Conservation (phyloP, 2,113 vertebrate species). For the Acanthisitta chloris region DNA sequence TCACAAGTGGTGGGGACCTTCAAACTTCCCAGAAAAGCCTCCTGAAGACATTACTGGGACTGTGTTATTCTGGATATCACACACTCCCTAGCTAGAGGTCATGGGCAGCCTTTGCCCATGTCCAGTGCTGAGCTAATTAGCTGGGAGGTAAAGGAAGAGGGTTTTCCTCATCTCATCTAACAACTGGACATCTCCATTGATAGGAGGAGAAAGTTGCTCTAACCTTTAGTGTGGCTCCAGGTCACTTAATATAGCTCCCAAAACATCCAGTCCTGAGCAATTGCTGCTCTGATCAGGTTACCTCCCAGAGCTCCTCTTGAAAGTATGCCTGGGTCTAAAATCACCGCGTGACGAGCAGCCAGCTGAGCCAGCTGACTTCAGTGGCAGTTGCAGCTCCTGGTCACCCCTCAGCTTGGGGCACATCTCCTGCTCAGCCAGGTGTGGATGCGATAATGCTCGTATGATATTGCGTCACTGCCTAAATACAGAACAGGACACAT, state of each 20-base stretch:
- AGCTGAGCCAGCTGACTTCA: not conserved
- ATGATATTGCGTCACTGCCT: not conserved
- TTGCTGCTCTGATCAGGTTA: not conserved
- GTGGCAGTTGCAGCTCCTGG: not conserved
- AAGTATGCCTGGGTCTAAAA: not conserved
- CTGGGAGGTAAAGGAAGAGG: not conserved
- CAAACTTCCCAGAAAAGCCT: not conserved
- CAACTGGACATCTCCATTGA: not conserved
- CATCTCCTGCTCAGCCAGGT: not conserved
- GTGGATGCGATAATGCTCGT: not conserved
- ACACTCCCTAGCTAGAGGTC: not conserved
- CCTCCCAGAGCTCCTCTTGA: not conserved
- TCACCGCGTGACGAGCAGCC: not conserved
- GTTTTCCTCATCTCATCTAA: not conserved
- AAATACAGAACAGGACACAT: not conserved
- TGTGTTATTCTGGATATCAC: not conserved
- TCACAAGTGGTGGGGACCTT: not conserved
- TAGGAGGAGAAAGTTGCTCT: not conserved
- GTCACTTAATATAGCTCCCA: conserved; percentile 21
- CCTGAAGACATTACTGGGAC: not conserved
- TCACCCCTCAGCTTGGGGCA: not conserved
- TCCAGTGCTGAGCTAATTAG: not conserved
- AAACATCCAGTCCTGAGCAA: not conserved
- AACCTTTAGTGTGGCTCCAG: not conserved
- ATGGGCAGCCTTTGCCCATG: fast-evolving